phyloP scores from a whole-genome alignment of 2,797 vertebrate genomes.

The Sebastolobus alascanus region DNA sequence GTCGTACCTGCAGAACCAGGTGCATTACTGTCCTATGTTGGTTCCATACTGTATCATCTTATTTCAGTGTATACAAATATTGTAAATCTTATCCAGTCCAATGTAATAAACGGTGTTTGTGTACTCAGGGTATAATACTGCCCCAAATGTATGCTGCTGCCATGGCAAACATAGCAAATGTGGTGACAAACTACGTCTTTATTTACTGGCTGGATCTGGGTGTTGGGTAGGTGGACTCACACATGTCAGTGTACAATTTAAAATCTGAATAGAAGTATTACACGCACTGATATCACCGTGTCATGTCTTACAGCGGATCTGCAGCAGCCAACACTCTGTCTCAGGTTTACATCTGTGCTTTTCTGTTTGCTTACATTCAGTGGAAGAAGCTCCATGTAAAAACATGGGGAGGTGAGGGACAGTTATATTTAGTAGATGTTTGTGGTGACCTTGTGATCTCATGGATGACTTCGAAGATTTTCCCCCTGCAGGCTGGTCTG shows the following conservation, averaged over 20 bases:
- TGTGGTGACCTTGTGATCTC: not conserved
- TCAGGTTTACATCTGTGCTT: constrained; percentile 84
- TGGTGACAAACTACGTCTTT: constrained; percentile 88
- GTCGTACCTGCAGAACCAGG: constrained; percentile 93
- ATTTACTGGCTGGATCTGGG: constrained; percentile 89
- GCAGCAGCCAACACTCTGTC: constrained; percentile 90
- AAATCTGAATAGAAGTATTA: not conserved
- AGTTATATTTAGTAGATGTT: not conserved
- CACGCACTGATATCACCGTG: not conserved
- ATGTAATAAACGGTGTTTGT: constrained; percentile 26
- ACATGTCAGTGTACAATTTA: not conserved
- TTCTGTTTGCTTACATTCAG: constrained; percentile 88
- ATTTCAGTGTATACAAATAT: not conserved
- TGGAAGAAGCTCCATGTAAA: constrained; percentile 89
- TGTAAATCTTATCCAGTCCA: not conserved
- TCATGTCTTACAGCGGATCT: constrained; percentile 87
- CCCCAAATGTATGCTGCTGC: constrained; percentile 89
- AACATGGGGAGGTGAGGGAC: constrained; percentile 89
- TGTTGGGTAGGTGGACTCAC: constrained; percentile 85
- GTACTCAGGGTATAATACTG: constrained; percentile 89
- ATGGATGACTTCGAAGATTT: not conserved
- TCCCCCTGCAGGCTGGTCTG: constrained; percentile 89
- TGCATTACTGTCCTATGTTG: constrained; percentile 50
- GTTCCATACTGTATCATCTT: not conserved
- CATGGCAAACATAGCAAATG: constrained; percentile 89